Conservation (phyloP, 2,113 vertebrate species). For the Phaetusa simplex region DNA sequence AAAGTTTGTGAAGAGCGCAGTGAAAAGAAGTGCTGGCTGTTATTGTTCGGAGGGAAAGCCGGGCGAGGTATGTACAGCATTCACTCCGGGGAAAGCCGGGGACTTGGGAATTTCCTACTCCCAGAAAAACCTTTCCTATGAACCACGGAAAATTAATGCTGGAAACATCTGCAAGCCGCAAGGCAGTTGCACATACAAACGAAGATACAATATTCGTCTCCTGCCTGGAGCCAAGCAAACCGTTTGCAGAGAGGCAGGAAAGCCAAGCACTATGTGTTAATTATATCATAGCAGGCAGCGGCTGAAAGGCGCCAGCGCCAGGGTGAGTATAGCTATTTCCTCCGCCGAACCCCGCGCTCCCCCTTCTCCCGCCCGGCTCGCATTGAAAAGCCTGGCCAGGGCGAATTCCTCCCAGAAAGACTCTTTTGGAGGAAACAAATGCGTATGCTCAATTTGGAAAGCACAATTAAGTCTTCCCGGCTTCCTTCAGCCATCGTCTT, state of each 20-base stretch:
- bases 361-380: neutral
- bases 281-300: constrained; percentile 57
- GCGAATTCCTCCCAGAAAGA: constrained; percentile 58
- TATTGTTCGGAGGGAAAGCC: neutral
- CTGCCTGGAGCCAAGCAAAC: neutral
- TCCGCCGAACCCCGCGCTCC: neutral
- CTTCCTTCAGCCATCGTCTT: constrained; percentile 65
- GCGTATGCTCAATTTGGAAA: constrained; percentile 65
- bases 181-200: neutral
- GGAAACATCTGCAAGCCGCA: neutral
- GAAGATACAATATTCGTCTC: neutral
- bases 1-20: constrained; percentile 5
- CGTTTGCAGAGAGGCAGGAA: neutral
- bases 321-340: constrained; percentile 36
- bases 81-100: neutral
- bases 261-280: constrained; percentile 26
- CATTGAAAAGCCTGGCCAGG: constrained; percentile 49
- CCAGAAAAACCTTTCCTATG: neutral
- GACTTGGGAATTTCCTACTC: neutral
- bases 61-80: neutral
- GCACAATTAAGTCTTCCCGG: constrained; percentile 63
- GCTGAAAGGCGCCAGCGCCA: constrained; percentile 43
- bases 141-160: neutral
- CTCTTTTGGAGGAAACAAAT: constrained; percentile 64
- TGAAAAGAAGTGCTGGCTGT: constrained; percentile 31